Base-by-base conservation (phyloP, 2,797 vertebrate species). In the Sphenodon punctatus region DNA sequence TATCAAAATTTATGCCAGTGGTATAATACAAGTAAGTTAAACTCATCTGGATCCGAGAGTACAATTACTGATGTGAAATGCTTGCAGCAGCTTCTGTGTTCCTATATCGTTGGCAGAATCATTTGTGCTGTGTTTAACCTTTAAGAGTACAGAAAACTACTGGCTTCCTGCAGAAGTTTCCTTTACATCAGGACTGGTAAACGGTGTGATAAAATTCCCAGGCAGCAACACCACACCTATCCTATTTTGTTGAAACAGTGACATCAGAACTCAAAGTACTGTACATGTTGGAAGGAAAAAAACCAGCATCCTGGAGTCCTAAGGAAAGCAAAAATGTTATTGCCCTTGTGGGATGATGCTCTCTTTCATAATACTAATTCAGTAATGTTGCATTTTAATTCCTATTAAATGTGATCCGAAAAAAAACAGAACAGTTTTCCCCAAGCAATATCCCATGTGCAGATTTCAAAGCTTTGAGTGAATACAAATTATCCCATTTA, bases 401-500 rank as follows among this genome's bases (percentile, higher is more conserved):
- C 43, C 75, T 77, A 22, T 72, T 53, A 46, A n/a, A n/a, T 1
- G 3, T 77, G 49, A 68, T 46, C 65, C n/a, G 32, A 34, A 63
- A 80, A 82, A 67, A 39, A 72, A 48, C 75, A 67, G 66, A 73
- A 78, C 38, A 25, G 14, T 66, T 80, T 78, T 82, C 67, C 67
- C 81, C 58, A 49, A 61, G 82, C 68, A 55, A 78, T 67, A 78
- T 78, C 72, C 68, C 81, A 55, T 74, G 36, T 39, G 67, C 80
- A 85, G 86, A 78, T 76, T 75, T 38, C 34, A 89, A 76, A 69
- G 90, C 80, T 59, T 55, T 59, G 72, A 84, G 88, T 89, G 69
- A 80, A 75, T 39, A 90, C 49, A 51, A 68, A 45, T 3, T 1
- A 45, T 75, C 73, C 53, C 75, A 75, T 67, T 74, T 87, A 87